Conservation (phyloP, 2,797 vertebrate genomes). For the Cuniculus paca region DNA sequence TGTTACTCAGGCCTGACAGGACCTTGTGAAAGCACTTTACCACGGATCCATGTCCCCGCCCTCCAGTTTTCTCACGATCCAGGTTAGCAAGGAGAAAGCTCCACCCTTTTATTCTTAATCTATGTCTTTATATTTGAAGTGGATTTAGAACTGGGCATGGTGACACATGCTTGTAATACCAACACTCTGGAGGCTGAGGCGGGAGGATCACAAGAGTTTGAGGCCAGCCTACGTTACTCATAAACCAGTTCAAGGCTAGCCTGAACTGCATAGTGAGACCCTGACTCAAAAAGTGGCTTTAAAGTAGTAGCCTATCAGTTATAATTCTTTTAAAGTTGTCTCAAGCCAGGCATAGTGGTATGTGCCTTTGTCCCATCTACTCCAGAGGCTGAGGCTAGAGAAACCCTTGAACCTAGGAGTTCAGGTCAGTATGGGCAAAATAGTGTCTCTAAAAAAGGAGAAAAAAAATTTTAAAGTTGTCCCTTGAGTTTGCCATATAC, state of each 20-base stretch:
- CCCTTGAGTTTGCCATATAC: neutral
- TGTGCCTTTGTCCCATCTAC: neutral
- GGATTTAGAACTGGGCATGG: neutral
- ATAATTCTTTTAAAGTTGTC: neutral
- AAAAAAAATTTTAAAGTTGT: neutral
- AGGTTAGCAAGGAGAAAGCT: neutral
- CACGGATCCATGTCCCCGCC: neutral
- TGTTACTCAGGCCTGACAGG: neutral
- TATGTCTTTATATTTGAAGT: slow-evolving; percentile 32
- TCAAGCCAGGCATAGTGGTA: neutral
- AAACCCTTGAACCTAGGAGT: neutral
- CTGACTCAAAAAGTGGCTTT: neutral
- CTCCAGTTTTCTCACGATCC: neutral
- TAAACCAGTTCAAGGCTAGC: neutral
- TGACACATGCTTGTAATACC: too few species aligned
- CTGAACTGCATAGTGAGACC: neutral
- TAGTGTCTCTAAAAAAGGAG: neutral
- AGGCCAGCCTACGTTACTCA: neutral
- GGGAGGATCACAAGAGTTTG: neutral
- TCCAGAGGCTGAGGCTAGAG: neutral
- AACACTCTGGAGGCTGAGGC: neutral
- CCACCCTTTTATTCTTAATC: neutral
- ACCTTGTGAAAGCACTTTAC: neutral
- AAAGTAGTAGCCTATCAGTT: neutral
- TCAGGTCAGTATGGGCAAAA: neutral